Conservation (phyloP, 2,113 vertebrate species). For the Machaerirhynchus nigripectus region DNA sequence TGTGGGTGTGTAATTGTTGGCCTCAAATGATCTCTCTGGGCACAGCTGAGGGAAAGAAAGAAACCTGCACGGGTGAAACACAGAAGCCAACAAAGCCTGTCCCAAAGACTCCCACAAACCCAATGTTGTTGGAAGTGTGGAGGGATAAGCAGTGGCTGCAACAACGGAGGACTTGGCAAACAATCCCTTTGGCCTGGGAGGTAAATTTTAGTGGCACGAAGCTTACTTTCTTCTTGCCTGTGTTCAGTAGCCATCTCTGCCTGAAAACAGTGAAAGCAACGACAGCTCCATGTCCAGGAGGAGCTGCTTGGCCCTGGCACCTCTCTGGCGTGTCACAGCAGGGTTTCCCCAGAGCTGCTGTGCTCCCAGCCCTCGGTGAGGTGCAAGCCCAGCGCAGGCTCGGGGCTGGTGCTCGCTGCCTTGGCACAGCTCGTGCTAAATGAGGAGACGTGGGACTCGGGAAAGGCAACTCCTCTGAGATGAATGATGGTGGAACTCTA, state of each 20-base stretch:
- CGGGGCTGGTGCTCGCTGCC: not conserved
- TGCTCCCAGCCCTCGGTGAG: not conserved
- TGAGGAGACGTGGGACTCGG: not conserved
- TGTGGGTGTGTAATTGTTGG: conserved; percentile 42
- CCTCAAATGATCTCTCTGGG: conserved; percentile 61
- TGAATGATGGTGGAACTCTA: not conserved
- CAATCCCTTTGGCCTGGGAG: not conserved
- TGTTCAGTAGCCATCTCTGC: not conserved
- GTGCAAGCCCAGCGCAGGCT: not conserved
- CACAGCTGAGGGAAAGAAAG: not conserved
- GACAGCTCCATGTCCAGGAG: not conserved
- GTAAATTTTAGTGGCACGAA: not conserved
- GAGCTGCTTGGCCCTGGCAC: not conserved
- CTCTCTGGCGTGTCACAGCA: not conserved
- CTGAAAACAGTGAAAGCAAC: not conserved
- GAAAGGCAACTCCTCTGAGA: not conserved
- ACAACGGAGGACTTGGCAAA: not conserved
- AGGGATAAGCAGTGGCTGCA: not conserved
- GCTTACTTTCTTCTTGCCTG: not conserved
- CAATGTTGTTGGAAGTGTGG: fast-evolving
- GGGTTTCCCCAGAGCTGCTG: not conserved
- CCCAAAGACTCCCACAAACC: not conserved
- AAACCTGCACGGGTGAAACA: not conserved
- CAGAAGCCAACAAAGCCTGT: not conserved
- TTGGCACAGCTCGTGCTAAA: not conserved